Conservation (phyloP, 2,888 invertebrate species). For the Watsonalla binaria region DNA sequence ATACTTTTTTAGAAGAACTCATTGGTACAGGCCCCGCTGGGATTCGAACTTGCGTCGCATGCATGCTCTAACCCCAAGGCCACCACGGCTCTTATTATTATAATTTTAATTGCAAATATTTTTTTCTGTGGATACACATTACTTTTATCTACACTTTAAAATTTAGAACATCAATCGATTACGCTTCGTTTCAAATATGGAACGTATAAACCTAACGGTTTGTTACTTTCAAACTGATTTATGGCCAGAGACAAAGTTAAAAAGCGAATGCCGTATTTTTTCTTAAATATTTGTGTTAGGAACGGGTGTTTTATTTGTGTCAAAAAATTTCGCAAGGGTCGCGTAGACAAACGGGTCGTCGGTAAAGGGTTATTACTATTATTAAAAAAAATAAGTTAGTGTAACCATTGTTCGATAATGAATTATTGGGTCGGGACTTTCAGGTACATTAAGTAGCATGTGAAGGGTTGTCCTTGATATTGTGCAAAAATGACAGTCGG, state of each 20-base stretch:
- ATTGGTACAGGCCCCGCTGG: too few species aligned
- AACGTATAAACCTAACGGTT: constrained; percentile 56
- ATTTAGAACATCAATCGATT: constrained; percentile 43
- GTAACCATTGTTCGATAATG: constrained; percentile 72
- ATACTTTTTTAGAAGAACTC: too few species aligned
- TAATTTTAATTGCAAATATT: too few species aligned
- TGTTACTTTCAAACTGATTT: constrained; percentile 72
- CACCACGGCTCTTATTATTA: too few species aligned
- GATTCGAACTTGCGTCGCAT: too few species aligned
- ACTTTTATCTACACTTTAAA: constrained; percentile 5
- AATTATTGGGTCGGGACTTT: constrained; percentile 77
- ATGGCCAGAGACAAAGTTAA: constrained; percentile 68
- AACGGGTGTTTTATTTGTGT: constrained; percentile 77
- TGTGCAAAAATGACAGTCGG: constrained; percentile 62
- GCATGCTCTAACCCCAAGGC: too few species aligned
- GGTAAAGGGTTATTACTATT: constrained; percentile 75
- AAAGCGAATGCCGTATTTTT: constrained; percentile 55
- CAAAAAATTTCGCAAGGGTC: constrained; percentile 72
- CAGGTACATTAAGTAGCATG: constrained; percentile 74
- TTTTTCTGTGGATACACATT: constrained; percentile 1
- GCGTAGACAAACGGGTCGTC: constrained; percentile 51
- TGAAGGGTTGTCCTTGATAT: constrained; percentile 66
- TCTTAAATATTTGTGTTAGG: constrained; percentile 71
- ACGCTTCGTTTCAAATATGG: constrained; percentile 64
- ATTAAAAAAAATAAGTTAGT: constrained; percentile 68